phyloP scores from a whole-genome alignment of 2,888 invertebrate species.

The Frankliniella fusca region DNA sequence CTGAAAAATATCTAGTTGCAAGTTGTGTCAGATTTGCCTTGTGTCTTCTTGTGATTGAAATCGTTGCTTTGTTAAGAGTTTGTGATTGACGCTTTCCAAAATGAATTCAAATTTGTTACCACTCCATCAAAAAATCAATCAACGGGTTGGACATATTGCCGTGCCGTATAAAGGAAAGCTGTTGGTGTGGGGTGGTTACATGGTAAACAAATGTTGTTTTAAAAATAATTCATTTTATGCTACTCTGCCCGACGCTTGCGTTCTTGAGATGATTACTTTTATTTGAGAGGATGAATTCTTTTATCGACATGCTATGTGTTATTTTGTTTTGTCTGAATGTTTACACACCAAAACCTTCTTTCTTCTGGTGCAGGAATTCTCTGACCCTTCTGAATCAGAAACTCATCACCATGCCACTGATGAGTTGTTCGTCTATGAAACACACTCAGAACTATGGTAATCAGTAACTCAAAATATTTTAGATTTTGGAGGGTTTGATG shows the following conservation, averaged over 20 bases:
- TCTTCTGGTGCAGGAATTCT: constrained; percentile 30
- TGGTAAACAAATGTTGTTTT: constrained; percentile 36
- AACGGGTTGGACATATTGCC: constrained; percentile 40
- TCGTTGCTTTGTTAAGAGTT: not conserved
- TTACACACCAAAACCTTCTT: not conserved
- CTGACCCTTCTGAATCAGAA: not conserved
- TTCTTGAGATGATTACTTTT: too few relatives aligned
- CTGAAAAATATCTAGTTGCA: not conserved
- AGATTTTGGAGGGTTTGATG: not conserved
- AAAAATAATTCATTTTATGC: too few relatives aligned
- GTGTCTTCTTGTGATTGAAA: not conserved
- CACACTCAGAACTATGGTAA: constrained; percentile 40
- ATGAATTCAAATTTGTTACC: constrained; percentile 8
- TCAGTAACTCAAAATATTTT: constrained; percentile 33
- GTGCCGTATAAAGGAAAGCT: constrained; percentile 39
- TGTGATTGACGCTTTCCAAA: not conserved
- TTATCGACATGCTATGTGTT: too few relatives aligned
- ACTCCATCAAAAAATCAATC: constrained; percentile 31
- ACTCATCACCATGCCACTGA: constrained; percentile 38
- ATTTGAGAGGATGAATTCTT: too few relatives aligned
- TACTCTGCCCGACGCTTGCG: too few relatives aligned
- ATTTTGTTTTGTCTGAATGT: too few relatives aligned
- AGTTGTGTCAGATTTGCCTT: not conserved
- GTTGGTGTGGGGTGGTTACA: constrained; percentile 42
- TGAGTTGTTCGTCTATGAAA: constrained; percentile 40